Evolutionary conservation across 2,113 vertebrate species (phyloP), one percentile per base, ranked within the genome.

Genomic region (Megaptera novaeangliae): DNA sequence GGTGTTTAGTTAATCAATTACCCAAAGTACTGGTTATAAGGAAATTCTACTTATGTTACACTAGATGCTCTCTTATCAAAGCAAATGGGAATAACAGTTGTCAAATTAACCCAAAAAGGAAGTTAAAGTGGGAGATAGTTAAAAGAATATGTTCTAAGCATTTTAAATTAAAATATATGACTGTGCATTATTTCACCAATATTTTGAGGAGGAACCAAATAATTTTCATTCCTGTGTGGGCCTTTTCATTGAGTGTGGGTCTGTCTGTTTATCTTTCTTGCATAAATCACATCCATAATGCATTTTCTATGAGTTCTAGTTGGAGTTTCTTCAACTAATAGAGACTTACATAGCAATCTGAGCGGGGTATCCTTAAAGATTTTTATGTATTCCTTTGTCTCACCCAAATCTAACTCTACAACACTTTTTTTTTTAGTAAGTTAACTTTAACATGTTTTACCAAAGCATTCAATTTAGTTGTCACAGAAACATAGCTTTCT

Each of bases 1-100:
- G 74, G 27, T 69, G 21, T 92, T 96, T 83, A 94, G 86, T 95
- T 97, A 96, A 87, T 86, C 36, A 96, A 87, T 92, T 92, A 92
- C 29, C 36, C 34, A 80, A 89, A 93, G 68, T 72, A 46, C 34
- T 92, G 66, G 81, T 72, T 78, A 72, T 87, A 80, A 91, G 61
- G 41, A 94, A 82, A 96, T 88, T 63, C 41, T 59, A 86, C 52
- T 80, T 84, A 86, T 82, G 63, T 36, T 61, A 2, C 6, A 95
- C 36, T 64, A 85, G 91, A 80, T 69, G 29, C 5, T 97, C 36
- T 89, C 59, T 89, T 78, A 77, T 46, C 34, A 83, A 93, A 80
- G 63, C 18, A 92, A 95, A 80, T 6, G 77, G 41, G 36, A 77
- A 52, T 82, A 82, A 88, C 8, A 84, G 31, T 49, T 96, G 41